A percentile compares a stretch with the other conserved stretches of the same genome.
phyloP scores from a whole-genome alignment of 2,888 invertebrate species.

The Baccha elongata region DNA sequence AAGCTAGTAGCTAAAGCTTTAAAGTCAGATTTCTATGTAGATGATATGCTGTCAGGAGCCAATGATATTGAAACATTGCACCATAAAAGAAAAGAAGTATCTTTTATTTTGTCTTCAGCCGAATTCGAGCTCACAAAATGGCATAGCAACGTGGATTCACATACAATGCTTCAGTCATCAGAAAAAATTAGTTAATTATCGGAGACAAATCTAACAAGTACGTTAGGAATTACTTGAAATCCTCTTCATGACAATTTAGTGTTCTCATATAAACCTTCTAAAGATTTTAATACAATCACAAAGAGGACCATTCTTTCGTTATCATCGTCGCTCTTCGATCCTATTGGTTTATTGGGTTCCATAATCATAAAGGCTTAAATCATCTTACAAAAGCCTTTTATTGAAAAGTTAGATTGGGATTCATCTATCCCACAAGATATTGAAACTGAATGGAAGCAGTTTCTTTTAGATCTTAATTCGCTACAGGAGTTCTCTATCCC shows the following conservation, averaged over 20 bases:
- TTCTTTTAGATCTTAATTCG: constrained; percentile 4
- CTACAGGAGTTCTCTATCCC: constrained; percentile 22
- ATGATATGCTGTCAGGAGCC: constrained; percentile 49
- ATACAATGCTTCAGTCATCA: neutral
- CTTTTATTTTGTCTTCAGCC: constrained; percentile 23
- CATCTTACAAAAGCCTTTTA: constrained; percentile 60
- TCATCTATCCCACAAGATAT: too few relatives aligned
- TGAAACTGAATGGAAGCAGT: neutral
- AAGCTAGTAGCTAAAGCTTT: neutral
- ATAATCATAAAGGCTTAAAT: constrained; percentile 57
- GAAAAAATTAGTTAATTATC: constrained; percentile 33
- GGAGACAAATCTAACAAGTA: constrained; percentile 39
- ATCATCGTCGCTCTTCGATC: constrained; percentile 51
- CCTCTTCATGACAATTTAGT: constrained; percentile 40
- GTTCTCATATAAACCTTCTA: constrained; percentile 34
- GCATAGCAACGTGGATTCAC: neutral
- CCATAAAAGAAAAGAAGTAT: constrained; percentile 21
- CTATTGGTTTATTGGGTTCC: constrained; percentile 50
- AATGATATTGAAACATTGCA: constrained; percentile 11
- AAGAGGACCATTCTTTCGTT: neutral
- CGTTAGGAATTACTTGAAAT: constrained; percentile 45
- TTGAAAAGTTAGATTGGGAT: constrained; percentile 35
- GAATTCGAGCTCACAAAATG: constrained; percentile 22
- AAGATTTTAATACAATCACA: neutral
- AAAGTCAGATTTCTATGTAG: constrained; percentile 38